Percentiles rank a stretch among this genome's conserved stretches.
Evolutionary conservation across 2,888 invertebrate genomes (phyloP).

Genomic region (Aleiodes alternator): DNA sequence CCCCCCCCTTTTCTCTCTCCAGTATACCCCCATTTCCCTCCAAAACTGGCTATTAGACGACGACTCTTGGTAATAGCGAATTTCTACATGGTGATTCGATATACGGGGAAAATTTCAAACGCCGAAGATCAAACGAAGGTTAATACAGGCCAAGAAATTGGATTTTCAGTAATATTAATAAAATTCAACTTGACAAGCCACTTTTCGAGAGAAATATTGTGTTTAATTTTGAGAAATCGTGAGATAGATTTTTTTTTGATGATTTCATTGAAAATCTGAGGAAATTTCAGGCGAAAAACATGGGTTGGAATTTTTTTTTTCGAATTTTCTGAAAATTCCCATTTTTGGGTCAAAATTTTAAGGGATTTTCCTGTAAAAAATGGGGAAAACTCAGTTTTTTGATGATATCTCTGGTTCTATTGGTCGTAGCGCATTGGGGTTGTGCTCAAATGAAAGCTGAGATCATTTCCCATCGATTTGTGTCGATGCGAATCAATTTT

Average conservation of each 20-base stretch:
- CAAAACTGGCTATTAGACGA: conserved; percentile 63
- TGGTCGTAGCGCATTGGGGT: no score
- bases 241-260: no score
- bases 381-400: no score
- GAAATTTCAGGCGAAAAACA: no score
- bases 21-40: conserved; percentile 45
- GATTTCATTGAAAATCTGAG: no score
- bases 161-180: conserved; percentile 6
- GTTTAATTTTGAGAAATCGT: not conserved
- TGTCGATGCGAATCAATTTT: no score
- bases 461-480: no score
- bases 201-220: not conserved
- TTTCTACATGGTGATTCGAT: conserved; percentile 55
- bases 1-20: not conserved
- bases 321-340: no score
- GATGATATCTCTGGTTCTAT: no score
- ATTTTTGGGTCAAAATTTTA: not conserved
- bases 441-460: no score
- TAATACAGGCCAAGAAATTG: conserved; percentile 16
- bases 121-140: conserved; percentile 42
- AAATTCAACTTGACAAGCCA: not conserved
- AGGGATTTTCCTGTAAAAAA: not conserved
- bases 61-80: conserved; percentile 59
- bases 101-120: conserved; percentile 41
- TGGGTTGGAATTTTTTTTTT: no score